Base-by-base conservation (phyloP, 1,140 invertebrate species). In the Heliconius hewitsoni region DNA sequence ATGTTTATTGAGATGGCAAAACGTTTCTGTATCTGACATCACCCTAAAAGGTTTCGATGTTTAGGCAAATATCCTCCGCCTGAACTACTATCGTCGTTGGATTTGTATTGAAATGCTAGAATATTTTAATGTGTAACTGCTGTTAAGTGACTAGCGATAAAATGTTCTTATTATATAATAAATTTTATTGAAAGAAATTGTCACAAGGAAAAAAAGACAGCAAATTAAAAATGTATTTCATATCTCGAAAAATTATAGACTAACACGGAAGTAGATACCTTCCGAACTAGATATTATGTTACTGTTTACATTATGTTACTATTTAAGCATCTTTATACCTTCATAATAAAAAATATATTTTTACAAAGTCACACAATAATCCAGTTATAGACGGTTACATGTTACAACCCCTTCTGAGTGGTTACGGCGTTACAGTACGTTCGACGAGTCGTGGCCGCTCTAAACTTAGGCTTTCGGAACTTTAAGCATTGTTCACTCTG, bases 351-450 rank as follows among this genome's bases (percentile, higher is more conserved):
- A 27, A 66, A 16, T 23, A 27, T 4, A 13, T 71, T 57, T 81
- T 75, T 75, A 80, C 81, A 84, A 85, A 78, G 42, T 74, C 46
- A 50, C 73, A 82, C 81, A 85, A 84, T 89, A 88, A 86, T 90
- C 88, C 87, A 76, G 89, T 88, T 88, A 88, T 76, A 81, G 82
- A 82, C 81, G 84, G 85, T 85, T 89, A 86, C 86, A 86, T 82
- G 81, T 84, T 83, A 83, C 81, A 76, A 78, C 60, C 76, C 72
- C 81, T 86, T 79, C 81, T 76, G 76, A 50, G 71, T 57, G 81
- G 81, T 71, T 80, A 80, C 82, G 77, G 60, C 76, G 79, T 42
- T 42, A 46, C 13, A 46, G 42, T 46, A 46, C 13, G 13, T 1
- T 46, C 3, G 42, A 46, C 42, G 0, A 46, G 13, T 46, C 3